These are phyloP conservation scores for Orthosia gothica DNA, from an alignment of 2,888 invertebrate genomes.

Conservation along the genomic window DNA sequence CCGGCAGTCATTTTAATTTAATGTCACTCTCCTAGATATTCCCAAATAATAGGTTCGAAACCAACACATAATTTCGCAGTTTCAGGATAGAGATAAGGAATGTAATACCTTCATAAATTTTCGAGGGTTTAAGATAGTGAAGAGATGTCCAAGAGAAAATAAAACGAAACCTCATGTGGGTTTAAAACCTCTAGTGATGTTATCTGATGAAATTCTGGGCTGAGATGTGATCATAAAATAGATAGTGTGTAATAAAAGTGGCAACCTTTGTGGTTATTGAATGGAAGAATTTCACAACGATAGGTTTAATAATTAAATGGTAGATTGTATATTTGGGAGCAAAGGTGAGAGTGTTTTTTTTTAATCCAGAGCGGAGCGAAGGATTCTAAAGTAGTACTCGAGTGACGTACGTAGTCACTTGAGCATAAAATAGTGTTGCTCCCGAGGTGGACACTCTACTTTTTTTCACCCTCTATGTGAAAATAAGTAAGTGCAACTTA, in stretches of 20 bases:
- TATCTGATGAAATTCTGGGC: constrained; percentile 52
- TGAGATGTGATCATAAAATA: constrained; percentile 54
- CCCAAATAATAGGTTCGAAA: constrained; percentile 47
- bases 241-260: constrained; percentile 49
- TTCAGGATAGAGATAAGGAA: constrained; percentile 64
- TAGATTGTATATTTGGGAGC: too few relatives aligned
- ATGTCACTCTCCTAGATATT: constrained; percentile 12
- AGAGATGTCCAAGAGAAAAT: constrained; percentile 68
- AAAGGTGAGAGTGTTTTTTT: too few relatives aligned
- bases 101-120: constrained; percentile 73
- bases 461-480: too few relatives aligned
- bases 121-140: constrained; percentile 69
- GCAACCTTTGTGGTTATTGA: constrained; percentile 22
- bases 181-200: constrained; percentile 67
- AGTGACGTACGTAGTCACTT: too few relatives aligned
- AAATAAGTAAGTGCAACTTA: too few relatives aligned
- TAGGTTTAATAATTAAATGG: not conserved
- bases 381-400: too few relatives aligned
- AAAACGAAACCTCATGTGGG: constrained; percentile 67
- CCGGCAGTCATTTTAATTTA: constrained; percentile 13
- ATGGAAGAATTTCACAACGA: constrained; percentile 13
- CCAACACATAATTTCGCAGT: constrained; percentile 59
- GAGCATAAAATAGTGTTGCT: too few relatives aligned
- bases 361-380: too few relatives aligned
- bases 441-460: too few relatives aligned